Conservation (phyloP, 1,140 invertebrate genomes). For the Orius laevigatus region DNA sequence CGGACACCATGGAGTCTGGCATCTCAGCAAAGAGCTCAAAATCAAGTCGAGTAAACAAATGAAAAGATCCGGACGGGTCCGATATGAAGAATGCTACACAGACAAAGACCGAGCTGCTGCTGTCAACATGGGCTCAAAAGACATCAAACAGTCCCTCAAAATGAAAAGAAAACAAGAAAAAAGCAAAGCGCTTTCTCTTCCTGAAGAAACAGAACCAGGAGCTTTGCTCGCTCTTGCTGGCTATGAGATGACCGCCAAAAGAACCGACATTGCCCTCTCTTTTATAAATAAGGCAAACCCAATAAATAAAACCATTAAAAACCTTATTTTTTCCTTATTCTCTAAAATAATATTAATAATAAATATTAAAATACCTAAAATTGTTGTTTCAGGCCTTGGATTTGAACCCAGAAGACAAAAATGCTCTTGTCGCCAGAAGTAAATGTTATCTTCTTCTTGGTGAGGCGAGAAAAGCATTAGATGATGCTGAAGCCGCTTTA, state of each 20-base stretch:
- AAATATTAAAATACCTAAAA: not conserved
- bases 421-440: slow-evolving; percentile 71
- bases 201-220: slow-evolving; percentile 59
- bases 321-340: not conserved
- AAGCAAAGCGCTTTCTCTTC: slow-evolving; percentile 43
- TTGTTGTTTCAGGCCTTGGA: slow-evolving; percentile 57
- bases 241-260: slow-evolving; percentile 54
- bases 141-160: slow-evolving; percentile 70
- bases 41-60: slow-evolving; percentile 19
- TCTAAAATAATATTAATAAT: not conserved
- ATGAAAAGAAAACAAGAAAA: slow-evolving; percentile 63
- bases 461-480: slow-evolving; percentile 60
- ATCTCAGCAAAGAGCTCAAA: slow-evolving; percentile 30
- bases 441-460: slow-evolving; percentile 80
- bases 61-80: slow-evolving; percentile 23
- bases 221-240: slow-evolving; percentile 53
- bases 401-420: slow-evolving; percentile 65
- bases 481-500: slow-evolving; percentile 69
- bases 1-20: slow-evolving; percentile 16
- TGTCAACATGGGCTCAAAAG: slow-evolving; percentile 59
- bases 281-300: slow-evolving; percentile 59
- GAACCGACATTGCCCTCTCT: slow-evolving; percentile 46
- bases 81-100: slow-evolving; percentile 53
- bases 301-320: not conserved
- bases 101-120: slow-evolving; percentile 80